These are phyloP conservation scores for Drosophila ogumai DNA, from an alignment of 1,140 invertebrate species.

Conservation along the genomic window DNA sequence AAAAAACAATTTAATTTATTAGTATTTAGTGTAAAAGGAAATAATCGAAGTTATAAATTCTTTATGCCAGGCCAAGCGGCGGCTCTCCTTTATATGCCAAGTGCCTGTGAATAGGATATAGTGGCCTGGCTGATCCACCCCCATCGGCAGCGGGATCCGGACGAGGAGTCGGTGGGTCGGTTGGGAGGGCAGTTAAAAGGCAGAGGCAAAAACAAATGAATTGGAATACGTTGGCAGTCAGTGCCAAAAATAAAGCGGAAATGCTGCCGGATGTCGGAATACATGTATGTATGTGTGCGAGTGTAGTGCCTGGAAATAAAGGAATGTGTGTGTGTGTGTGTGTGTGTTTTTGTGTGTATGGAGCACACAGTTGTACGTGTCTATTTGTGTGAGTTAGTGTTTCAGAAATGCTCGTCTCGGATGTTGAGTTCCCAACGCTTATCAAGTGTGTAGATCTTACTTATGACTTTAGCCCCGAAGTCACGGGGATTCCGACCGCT, in stretches of 20 bases:
- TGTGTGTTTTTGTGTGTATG: slow-evolving; percentile 21
- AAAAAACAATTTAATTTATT: slow-evolving; percentile 84
- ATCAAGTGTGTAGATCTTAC: slow-evolving; percentile 83
- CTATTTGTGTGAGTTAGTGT: slow-evolving; percentile 82
- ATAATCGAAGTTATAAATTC: slow-evolving; percentile 83
- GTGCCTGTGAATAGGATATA: slow-evolving; percentile 27
- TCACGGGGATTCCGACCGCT: slow-evolving; percentile 1
- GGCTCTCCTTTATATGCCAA: slow-evolving; percentile 46
- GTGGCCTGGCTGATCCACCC: slow-evolving; percentile 1
- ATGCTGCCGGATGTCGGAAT: slow-evolving; percentile 60
- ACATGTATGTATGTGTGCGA: slow-evolving; percentile 17
- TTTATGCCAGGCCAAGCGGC: slow-evolving; percentile 64
- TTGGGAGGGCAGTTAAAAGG: slow-evolving; percentile 59
- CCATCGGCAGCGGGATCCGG: neutral
- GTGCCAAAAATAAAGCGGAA: slow-evolving; percentile 76
- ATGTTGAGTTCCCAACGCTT: slow-evolving; percentile 78
- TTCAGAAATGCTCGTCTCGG: slow-evolving; percentile 75
- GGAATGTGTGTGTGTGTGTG: slow-evolving; percentile 24
- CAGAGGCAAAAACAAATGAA: slow-evolving; percentile 78
- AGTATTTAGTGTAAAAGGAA: slow-evolving; percentile 82
- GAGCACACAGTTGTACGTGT: slow-evolving; percentile 57
- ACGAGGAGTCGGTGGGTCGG: neutral
- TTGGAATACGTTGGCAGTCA: slow-evolving; percentile 74
- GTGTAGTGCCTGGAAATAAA: slow-evolving; percentile 10
- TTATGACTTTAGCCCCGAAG: slow-evolving; percentile 69